Conservation (phyloP, 2,797 vertebrate species). For the Sebastes variabilis region DNA sequence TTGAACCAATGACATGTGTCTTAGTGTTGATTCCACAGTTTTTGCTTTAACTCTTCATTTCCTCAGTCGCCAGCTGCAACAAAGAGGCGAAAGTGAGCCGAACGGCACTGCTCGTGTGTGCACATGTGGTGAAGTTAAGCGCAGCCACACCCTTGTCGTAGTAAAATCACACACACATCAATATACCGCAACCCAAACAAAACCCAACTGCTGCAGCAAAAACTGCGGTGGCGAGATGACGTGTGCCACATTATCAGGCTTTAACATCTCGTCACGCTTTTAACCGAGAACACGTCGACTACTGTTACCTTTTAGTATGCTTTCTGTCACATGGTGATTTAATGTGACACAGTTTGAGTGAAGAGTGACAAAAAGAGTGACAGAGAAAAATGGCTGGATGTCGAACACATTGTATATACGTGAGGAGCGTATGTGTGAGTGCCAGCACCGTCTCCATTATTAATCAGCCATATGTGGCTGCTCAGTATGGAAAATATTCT, state of each 20-base stretch:
- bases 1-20: neutral
- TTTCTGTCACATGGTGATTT: neutral
- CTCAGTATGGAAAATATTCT: constrained; percentile 43
- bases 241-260: constrained; percentile 19
- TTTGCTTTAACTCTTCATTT: neutral
- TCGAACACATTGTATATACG: neutral
- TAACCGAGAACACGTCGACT: neutral
- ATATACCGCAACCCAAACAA: constrained; percentile 48
- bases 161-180: constrained; percentile 57
- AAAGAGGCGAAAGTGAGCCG: neutral
- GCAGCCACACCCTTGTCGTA: constrained; percentile 48
- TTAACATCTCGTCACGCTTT: neutral
- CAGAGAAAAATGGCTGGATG: neutral
- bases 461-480: constrained; percentile 49
- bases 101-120: neutral
- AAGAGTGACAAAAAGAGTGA: neutral
- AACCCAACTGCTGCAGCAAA: constrained; percentile 15
- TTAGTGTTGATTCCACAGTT: neutral
- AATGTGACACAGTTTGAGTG: neutral
- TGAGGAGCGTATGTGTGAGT: neutral
- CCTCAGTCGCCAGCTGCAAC: neutral
- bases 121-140: constrained; percentile 7
- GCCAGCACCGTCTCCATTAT: constrained; percentile 35
- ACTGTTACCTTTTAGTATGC: neutral
- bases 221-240: constrained; percentile 12